Conservation (phyloP, 1,140 invertebrate species). For the Trachelipus rathkii region DNA sequence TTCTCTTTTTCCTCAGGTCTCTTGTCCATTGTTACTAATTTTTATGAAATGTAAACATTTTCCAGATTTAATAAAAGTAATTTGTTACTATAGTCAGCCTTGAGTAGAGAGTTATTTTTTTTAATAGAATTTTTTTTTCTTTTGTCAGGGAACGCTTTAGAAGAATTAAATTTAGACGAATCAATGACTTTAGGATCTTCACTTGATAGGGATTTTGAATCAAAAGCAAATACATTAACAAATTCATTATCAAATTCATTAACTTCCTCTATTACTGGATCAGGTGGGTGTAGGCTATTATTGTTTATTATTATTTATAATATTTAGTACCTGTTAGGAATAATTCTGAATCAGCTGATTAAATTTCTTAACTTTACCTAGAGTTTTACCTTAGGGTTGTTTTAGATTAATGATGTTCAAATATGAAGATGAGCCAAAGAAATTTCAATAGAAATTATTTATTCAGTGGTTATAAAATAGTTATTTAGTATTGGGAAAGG, state of each 20-base stretch:
- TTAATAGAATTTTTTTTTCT: conserved; percentile 40
- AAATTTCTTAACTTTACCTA: neutral
- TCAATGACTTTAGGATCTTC: conserved; percentile 68
- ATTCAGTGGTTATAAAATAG: no score
- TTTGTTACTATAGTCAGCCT: conserved; percentile 6
- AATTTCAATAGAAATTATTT: no score
- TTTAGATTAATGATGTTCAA: no score
- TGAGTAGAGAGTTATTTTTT: neutral
- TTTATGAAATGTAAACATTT: conserved; percentile 4
- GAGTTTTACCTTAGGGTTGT: no score
- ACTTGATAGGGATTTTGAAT: conserved; percentile 70
- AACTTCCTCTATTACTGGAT: conserved; percentile 20
- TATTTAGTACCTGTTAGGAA: neutral
- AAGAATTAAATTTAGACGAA: conserved; percentile 76
- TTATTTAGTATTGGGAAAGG: no score
- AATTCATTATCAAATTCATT: neutral
- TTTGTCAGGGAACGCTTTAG: conserved; percentile 71
- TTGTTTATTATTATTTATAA: neutral
- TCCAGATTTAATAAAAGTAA: neutral
- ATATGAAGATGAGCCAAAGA: no score
- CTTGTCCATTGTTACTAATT: neutral
- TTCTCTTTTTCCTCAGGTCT: neutral
- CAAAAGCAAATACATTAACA: conserved; percentile 50
- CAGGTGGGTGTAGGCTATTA: neutral
- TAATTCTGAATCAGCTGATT: no score